Base-by-base conservation (phyloP, 2,888 invertebrate genomes). In the Scaptomyza tumidula region DNA sequence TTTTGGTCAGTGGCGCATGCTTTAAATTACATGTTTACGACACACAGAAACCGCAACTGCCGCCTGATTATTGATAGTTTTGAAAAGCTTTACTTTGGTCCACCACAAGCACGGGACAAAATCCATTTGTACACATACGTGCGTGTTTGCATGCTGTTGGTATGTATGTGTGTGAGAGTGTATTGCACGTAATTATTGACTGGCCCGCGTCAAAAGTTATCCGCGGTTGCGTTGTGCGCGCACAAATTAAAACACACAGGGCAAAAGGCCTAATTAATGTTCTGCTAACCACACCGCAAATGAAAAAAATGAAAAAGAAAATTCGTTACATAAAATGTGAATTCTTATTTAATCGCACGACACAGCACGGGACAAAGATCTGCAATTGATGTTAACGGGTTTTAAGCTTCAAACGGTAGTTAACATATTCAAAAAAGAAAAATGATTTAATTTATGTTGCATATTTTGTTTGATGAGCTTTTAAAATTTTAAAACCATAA, bases 191-290 rank as follows among this genome's bases (percentile, higher is more conserved):
- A 85, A 82, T 82, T 82, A 85, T 80, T 80, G 83, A 82, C 75
- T 75, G 62, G 41, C 41, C 50, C 61, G 53, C 52, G 72, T 50
- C 52, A 59, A 59, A 63, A 71, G 67, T 57, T 71, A 65, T 62
- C 43, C 24, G 75, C 55, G 66, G 67, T 71, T 37, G 66, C 43
- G 24, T 45, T 39, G 33, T 33, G 43, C 48, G n/a, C 64, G 49
- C 60, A 16, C 39, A 77, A 81, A 85, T 81, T 79, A 82, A 80
- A 75, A 39, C 14, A 39, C 39, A 14, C 41, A 16, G 49, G 39
- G 57, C 63, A 68, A 78, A 79, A 66, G 64, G 53, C 64, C 72
- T 82, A 80, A 82, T 82, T 86, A 82, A 85, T 78, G 86, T 50
- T 67, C 67, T 31, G 67, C 62, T 46, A 29, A n/a, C 29, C 39